Percentiles rank a stretch among this genome's conserved stretches.
Evolutionary conservation across 2,113 vertebrate genomes (phyloP).

Genomic region (Caretta caretta): DNA sequence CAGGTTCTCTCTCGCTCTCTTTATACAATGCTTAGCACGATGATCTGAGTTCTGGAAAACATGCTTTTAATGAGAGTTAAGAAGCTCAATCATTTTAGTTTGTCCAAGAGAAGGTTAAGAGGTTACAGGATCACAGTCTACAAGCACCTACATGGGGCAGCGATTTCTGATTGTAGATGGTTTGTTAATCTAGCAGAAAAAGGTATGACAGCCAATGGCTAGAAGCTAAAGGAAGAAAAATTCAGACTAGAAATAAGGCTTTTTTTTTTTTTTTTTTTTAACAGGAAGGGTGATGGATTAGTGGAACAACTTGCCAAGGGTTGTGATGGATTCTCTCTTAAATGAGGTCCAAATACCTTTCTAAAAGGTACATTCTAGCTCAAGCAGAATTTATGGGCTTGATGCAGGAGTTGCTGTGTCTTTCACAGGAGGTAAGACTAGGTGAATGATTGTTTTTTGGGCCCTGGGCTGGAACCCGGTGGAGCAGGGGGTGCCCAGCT

Average conservation of each 20-base stretch:
- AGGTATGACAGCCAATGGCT: not conserved
- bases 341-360: not conserved
- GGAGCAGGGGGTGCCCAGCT: not conserved
- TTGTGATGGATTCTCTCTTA: not conserved
- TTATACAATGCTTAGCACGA: not conserved
- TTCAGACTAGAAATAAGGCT: not conserved
- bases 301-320: not conserved
- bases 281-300: not conserved
- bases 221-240: not conserved
- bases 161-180: not conserved
- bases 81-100: not conserved
- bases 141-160: not conserved
- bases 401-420: not conserved
- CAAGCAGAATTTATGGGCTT: not conserved
- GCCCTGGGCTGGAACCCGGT: not conserved
- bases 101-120: not conserved
- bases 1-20: not conserved
- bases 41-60: not conserved
- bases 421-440: not conserved
- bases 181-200: not conserved
- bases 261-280: not conserved
- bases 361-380: not conserved
- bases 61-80: not conserved
- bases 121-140: not conserved
- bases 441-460: not conserved